Evolutionary conservation across 2,113 vertebrate species (phyloP).

Genomic region (Zapornia atra): DNA sequence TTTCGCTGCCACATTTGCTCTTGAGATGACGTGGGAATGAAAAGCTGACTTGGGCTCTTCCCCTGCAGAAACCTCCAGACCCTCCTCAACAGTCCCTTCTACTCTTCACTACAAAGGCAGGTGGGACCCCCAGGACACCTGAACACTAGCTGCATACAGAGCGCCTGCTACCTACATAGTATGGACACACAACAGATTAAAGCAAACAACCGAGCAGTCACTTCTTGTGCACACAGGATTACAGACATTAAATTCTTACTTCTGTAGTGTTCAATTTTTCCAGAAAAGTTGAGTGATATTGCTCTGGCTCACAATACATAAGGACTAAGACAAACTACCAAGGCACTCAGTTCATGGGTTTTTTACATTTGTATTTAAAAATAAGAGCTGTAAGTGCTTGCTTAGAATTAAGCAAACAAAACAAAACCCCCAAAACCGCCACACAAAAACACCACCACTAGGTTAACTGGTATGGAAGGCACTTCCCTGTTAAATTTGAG

Average conservation of each 20-base stretch:
- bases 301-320: neutral
- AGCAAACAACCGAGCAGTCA: fast-evolving
- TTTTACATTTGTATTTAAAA: neutral
- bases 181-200: neutral
- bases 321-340: neutral
- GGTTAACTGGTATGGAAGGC: neutral
- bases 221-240: fast-evolving
- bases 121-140: neutral
- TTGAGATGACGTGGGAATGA: neutral
- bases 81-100: neutral
- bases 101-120: neutral
- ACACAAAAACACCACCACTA: neutral
- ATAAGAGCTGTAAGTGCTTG: neutral
- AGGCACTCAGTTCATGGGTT: neutral
- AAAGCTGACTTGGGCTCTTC: neutral
- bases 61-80: neutral
- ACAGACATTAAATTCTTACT: neutral
- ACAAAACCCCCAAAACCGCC: too few species aligned
- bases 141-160: neutral
- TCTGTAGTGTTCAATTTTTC: neutral
- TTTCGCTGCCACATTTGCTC: neutral
- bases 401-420: neutral
- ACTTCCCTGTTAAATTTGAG: neutral
- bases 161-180: too few species aligned
- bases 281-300: neutral